Evolutionary conservation across 2,797 vertebrate genomes (phyloP), one percentile per base, ranked within the genome.

Genomic region (Scolopax bukidnonensis): DNA sequence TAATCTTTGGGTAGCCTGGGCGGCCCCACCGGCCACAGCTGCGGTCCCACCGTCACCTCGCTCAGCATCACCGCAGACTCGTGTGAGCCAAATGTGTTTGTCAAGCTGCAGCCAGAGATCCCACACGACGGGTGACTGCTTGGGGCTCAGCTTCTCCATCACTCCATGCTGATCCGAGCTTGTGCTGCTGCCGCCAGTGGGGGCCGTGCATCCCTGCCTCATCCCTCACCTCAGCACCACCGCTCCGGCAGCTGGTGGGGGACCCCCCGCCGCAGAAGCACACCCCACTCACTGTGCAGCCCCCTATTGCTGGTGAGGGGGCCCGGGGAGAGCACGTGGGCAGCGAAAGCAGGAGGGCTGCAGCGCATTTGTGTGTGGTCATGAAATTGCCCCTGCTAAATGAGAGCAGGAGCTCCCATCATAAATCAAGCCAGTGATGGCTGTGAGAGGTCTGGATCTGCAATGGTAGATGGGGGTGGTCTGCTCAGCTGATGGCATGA

Each of bases 171-270:
- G 85, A 78, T 82, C 82, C 11, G 45, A 57, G 56, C 21, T 45
- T 56, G 43, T 24, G 47, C 36, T 10, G 11, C 89, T 76, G 74
- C 68, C 4, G 70, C 68, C 4, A 0, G 43, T 19, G 50, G 17
- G 17, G 53, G 50, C 45, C 0, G 0, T 12, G 41, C 51, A 38
- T 71, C 51, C 68, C 51, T 83, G 67, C 21, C 36, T 54, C 50
- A 5, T 14, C 50, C 57, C 54, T 84, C 2, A 1, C 5, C 1
- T 12, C 59, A 41, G 63, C 71, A 67, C 23, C 32, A 14, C 38
- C 0, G 2, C 27, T 17, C 47, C 6, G 30, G 32, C n/a, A 81
- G 54, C 30, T 0, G 0, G 10, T 3, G 4, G 40, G 43, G 15
- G 33, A 48, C 0, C 0, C 0, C 3, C 32, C 0, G 36, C 0